Evolutionary conservation across 1,140 invertebrate genomes (phyloP).

Genomic region (Caenorhabditis latens): DNA sequence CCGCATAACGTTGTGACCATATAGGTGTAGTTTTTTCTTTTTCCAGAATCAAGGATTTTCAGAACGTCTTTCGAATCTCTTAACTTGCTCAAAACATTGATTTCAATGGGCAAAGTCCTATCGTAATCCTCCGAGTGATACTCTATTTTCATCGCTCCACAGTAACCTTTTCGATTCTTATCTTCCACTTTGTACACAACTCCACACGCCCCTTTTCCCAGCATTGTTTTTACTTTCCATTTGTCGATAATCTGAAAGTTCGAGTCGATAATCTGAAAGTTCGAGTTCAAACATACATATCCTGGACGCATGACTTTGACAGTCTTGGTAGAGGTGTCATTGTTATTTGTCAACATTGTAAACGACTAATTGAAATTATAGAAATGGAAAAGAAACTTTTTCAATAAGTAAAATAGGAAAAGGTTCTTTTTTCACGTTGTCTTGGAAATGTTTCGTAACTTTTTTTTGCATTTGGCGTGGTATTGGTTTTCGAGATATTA

Average conservation of each 20-base stretch:
- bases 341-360: conserved; percentile 16
- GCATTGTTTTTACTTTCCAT: conserved; percentile 31
- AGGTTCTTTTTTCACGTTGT: too few relatives aligned
- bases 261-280: too few relatives aligned
- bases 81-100: conserved; percentile 17
- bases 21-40: conserved; percentile 54
- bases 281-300: conserved; percentile 1
- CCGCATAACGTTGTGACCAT: conserved; percentile 72
- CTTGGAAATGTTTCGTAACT: too few relatives aligned
- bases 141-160: conserved; percentile 53
- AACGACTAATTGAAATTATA: not conserved
- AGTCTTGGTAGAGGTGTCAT: not conserved
- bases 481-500: too few relatives aligned
- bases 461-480: too few relatives aligned
- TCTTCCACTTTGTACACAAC: conserved; percentile 57
- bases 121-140: conserved; percentile 14
- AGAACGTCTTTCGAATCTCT: conserved; percentile 30
- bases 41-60: conserved; percentile 37
- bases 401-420: too few relatives aligned
- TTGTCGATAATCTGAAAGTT: conserved; percentile 2
- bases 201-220: conserved; percentile 51
- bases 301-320: conserved; percentile 48
- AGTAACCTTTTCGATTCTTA: conserved; percentile 30
- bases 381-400: not conserved
- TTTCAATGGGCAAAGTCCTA: conserved; percentile 36